phyloP scores from a whole-genome alignment of 2,797 vertebrate genomes.

The Sebastes diaconus region DNA sequence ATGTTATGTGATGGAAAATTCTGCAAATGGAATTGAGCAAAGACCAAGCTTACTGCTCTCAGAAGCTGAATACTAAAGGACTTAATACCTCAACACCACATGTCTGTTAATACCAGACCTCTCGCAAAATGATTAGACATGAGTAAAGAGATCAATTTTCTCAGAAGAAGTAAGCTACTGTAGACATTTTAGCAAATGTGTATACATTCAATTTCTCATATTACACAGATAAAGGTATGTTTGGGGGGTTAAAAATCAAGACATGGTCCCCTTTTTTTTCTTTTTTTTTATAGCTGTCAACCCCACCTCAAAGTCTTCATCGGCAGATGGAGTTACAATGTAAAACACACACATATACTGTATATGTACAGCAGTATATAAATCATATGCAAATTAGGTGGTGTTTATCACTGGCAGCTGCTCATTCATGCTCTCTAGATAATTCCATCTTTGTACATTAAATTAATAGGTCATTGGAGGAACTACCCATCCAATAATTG shows the following conservation, averaged over 20 bases:
- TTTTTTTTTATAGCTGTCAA: neutral
- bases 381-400: neutral
- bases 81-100: neutral
- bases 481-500: neutral
- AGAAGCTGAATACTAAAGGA: neutral
- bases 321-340: neutral
- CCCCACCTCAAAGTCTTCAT: neutral
- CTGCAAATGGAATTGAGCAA: neutral
- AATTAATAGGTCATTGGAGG: neutral
- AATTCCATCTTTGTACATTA: neutral
- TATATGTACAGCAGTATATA: too few relatives aligned
- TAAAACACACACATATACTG: neutral
- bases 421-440: neutral
- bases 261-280: neutral
- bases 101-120: neutral
- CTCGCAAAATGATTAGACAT: constrained; percentile 1
- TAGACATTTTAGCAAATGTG: neutral
- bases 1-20: constrained; percentile 18
- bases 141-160: constrained; percentile 5
- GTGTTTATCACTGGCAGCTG: constrained; percentile 1
- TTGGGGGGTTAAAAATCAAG: neutral
- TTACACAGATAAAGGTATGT: neutral
- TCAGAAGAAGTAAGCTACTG: neutral
- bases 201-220: neutral
- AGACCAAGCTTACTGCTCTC: neutral